Evolutionary conservation across 2,888 invertebrate genomes (phyloP).

Genomic region (Geotrupes spiniger): DNA sequence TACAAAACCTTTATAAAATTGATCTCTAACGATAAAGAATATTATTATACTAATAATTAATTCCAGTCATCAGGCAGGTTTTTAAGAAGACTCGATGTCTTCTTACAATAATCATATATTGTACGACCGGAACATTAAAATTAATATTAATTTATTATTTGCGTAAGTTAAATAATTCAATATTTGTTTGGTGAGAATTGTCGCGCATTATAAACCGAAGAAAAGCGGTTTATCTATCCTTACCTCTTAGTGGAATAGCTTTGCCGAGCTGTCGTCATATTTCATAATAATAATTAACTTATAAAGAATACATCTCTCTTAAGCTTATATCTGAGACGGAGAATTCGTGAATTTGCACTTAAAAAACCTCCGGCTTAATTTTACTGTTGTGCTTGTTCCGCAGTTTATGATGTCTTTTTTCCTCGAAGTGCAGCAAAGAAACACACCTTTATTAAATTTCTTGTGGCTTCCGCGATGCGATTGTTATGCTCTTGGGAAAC

Average conservation of each 20-base stretch:
- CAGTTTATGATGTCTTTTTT: slow-evolving; percentile 20
- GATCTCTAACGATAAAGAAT: no score
- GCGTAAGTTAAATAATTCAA: slow-evolving; percentile 17
- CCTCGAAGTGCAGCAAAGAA: slow-evolving; percentile 24
- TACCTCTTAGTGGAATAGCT: slow-evolving; percentile 17
- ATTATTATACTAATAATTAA: no score
- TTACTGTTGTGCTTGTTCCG: slow-evolving; percentile 12
- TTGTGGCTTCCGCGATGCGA: slow-evolving; percentile 26
- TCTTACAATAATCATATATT: no score
- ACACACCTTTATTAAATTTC: slow-evolving; percentile 30
- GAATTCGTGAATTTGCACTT: slow-evolving; percentile 25
- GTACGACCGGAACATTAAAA: no score
- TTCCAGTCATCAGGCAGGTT: no score
- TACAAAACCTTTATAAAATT: no score
- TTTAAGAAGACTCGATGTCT: no score
- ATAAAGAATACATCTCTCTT: slow-evolving; percentile 28
- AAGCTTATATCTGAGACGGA: slow-evolving; percentile 23
- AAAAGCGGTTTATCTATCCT: slow-evolving; percentile 19
- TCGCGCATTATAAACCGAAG: slow-evolving; percentile 11
- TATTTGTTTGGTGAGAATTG: slow-evolving; percentile 18
- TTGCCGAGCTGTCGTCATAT: slow-evolving; percentile 30
- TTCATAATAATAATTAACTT: slow-evolving; percentile 36
- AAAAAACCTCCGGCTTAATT: slow-evolving; percentile 22
- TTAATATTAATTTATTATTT: background rate
- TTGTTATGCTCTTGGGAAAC: slow-evolving; percentile 31